Conservation (phyloP, 2,888 invertebrate species). For the Rhagium mordax region DNA sequence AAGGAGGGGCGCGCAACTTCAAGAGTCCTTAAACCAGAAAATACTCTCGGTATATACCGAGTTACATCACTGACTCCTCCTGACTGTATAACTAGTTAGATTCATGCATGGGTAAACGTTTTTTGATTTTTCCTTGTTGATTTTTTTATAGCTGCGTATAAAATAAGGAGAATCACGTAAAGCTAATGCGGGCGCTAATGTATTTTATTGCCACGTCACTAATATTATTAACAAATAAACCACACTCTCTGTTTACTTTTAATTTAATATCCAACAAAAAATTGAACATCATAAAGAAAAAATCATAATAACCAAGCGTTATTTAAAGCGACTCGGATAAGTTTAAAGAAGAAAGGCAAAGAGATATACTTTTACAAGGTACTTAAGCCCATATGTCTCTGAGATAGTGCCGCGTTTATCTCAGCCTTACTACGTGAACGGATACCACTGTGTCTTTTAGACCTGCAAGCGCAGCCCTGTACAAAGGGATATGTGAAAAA, state of each 20-base stretch:
- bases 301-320: no score
- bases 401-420: slow-evolving; percentile 10
- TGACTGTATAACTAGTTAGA: no score
- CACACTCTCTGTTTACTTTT: no score
- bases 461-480: neutral
- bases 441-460: neutral
- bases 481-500: neutral
- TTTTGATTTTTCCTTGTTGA: no score
- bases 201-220: no score
- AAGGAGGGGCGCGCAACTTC: neutral
- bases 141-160: no score
- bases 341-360: neutral
- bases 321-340: neutral
- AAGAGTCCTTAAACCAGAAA: neutral
- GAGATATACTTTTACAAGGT: slow-evolving; percentile 6
- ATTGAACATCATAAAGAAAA: no score
- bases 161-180: no score
- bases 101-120: no score
- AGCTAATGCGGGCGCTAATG: no score
- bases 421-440: neutral
- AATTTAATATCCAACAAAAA: no score
- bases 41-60: neutral
- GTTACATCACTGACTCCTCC: neutral
- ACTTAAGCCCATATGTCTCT: slow-evolving; percentile 4
- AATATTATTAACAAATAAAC: no score